Evolutionary conservation across 2,797 vertebrate species (phyloP), one percentile per base, ranked within the genome.

Genomic region (Megalops cyprinoides): DNA sequence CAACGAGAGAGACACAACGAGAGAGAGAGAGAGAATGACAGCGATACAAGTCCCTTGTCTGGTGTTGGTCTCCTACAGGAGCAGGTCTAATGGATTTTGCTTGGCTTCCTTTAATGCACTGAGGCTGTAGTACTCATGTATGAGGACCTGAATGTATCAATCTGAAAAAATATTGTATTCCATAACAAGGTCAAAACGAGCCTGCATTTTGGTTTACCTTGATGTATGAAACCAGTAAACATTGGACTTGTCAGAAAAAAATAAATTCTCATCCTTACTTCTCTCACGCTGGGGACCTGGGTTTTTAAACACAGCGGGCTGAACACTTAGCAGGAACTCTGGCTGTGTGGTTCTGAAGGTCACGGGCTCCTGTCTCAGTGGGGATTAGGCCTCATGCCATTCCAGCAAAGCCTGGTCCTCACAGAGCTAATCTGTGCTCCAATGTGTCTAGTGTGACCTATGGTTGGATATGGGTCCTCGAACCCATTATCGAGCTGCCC

Each of bases 121-220:
- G 62, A 37, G 34, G 31, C 62, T 37, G 20, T 39, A 18, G 14
- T 67, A 34, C 67, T 67, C 20, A 37, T 1, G 14, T 34, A 62
- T 37, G 31, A 67, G 67, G 62, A 67, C 62, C 51, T 51, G n/a
- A 74, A 20, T 75, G 48, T 76, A 78, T 65, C 73, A 65, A 78
- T 76, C 81, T 82, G 77, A 69, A 4, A 20, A 69, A 39, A 37
- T 80, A 82, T 71, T 71, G 42, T 23, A 23, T 42, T 71, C 67
- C 37, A 71, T 71, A 42, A 71, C 67, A 71, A 71, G 37, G 37
- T 71, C 67, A 44, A 42, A 23, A 15, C 31, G 15, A 23, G 65
- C 34, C 4, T 69, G 65, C 23, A 18, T 39, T 37, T 69, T 4
- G 15, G 15, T 69, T 65, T 69, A 69, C 15, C 67, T n/a, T 39